Base-by-base conservation (phyloP, 2,797 vertebrate species). In the Florisuga fusca region DNA sequence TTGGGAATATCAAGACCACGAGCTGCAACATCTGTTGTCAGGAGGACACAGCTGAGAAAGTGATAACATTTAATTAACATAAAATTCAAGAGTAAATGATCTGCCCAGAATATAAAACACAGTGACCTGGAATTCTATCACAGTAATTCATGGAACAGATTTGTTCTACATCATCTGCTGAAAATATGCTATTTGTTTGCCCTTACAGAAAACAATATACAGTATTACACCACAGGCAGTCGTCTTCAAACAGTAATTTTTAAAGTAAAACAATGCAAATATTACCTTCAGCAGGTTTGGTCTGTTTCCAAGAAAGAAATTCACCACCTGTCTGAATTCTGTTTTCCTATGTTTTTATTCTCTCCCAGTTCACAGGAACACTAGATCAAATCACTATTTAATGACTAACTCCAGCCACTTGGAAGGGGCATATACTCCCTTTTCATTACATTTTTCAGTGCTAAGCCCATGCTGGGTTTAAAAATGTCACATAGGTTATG, bases 21-120 rank as follows among this genome's bases (percentile, higher is more conserved):
- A 81, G 99, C 99, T 34, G 99, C 99, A 68, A 99, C 99, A 84
- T 99, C 99, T 69, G 99, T 99, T 25, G 99, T 99, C 95, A 99
- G 98, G 33, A 99, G 98, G 79, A 99, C 98, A 95, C 98, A 99
- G 85, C 99, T 99, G 97, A 91, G 61, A 92, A 89, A 67, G 45
- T 80, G 59, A 95, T 73, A 95, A 80, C 46, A 91, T 84, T 84
- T 93, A 93, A 92, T 87, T 36, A 96, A 71, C 25, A 86, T 48
- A 58, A 88, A 91, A 86, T 19, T 82, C 48, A 87, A 93, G n/a
- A 86, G 22, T 53, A 93, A 94, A 82, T 71, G 45, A 82, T 72
- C 41, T 86, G 74, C 45, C 15, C 59, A 71, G 14, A 88, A 93
- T 36, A 84, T 38, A 62, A 90, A 77, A 73, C 50, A 69, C 41